These are phyloP conservation scores for Pararge aegeria DNA, from an alignment of 1,140 invertebrate species.

Conservation along the genomic window DNA sequence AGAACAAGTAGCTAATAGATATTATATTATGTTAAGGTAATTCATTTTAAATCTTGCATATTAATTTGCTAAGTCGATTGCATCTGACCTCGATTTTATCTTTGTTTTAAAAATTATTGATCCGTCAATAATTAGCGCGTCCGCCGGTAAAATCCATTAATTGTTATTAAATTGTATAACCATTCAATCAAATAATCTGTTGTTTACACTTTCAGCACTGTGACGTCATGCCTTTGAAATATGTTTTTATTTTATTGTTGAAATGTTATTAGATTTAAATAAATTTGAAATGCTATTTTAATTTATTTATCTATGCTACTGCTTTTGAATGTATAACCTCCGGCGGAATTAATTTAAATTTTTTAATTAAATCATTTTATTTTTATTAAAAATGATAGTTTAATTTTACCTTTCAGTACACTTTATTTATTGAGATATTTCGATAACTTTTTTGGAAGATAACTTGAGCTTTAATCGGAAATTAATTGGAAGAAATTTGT, in stretches of 20 bases:
- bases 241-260: too few species aligned
- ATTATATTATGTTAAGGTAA: not conserved
- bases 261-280: too few species aligned
- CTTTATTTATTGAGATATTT: conserved; percentile 7
- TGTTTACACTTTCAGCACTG: not conserved
- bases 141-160: not conserved
- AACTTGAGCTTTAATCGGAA: not conserved
- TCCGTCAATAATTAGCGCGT: conserved; percentile 11
- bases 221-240: not conserved
- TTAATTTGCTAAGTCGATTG: conserved; percentile 10
- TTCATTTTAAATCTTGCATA: conserved; percentile 7
- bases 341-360: too few species aligned
- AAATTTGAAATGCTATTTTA: too few species aligned
- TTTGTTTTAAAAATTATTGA: conserved; percentile 19
- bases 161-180: not conserved
- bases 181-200: not conserved
- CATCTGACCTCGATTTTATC: conserved; percentile 20
- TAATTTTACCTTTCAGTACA: not conserved
- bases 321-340: too few species aligned
- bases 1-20: too few species aligned
- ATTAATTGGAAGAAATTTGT: conserved; percentile 1
- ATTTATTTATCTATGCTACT: too few species aligned
- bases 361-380: too few species aligned
- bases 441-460: conserved; percentile 7
- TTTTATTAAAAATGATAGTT: too few species aligned